phyloP scores from a whole-genome alignment of 2,888 invertebrate genomes.

The Luperina nickerlii region DNA sequence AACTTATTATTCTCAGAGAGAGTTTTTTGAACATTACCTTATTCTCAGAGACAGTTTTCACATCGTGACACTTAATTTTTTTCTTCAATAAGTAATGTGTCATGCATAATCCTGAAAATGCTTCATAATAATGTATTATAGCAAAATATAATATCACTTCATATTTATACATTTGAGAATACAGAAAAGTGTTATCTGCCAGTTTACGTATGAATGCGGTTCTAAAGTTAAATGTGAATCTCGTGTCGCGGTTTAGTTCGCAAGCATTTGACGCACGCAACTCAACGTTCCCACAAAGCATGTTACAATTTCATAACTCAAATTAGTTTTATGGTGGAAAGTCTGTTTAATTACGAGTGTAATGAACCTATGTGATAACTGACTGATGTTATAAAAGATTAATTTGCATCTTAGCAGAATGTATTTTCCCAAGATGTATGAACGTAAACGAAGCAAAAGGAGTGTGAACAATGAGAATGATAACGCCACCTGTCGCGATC shows the following conservation, averaged over 20 bases:
- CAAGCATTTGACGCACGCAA: slow-evolving; percentile 50
- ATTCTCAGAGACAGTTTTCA: not conserved
- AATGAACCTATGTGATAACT: too few species aligned
- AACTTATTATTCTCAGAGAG: not conserved
- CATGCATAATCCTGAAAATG: not conserved
- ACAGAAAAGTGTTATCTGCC: slow-evolving; percentile 27
- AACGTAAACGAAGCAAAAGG: not conserved
- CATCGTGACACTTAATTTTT: not conserved
- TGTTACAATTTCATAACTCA: slow-evolving; percentile 25
- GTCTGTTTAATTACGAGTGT: not conserved
- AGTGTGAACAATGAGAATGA: not conserved
- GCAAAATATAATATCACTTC: not conserved
- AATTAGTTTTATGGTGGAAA: slow-evolving; percentile 28
- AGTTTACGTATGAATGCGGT: slow-evolving; percentile 60
- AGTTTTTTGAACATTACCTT: not conserved
- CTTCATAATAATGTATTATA: not conserved
- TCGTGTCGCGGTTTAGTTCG: slow-evolving; percentile 68
- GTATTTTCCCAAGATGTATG: not conserved
- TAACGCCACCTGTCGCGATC: not conserved
- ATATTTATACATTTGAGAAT: not conserved
- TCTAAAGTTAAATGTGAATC: slow-evolving; percentile 73
- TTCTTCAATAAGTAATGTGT: not conserved
- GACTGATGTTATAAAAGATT: not conserved
- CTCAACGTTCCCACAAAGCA: slow-evolving; percentile 19
- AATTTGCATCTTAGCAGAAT: not conserved